A percentile compares a stretch with the other conserved stretches of the same genome.
Conservation (phyloP, 35 echinoderm and acorn worm genomes). For the Heliocidaris erythrogramma region DNA sequence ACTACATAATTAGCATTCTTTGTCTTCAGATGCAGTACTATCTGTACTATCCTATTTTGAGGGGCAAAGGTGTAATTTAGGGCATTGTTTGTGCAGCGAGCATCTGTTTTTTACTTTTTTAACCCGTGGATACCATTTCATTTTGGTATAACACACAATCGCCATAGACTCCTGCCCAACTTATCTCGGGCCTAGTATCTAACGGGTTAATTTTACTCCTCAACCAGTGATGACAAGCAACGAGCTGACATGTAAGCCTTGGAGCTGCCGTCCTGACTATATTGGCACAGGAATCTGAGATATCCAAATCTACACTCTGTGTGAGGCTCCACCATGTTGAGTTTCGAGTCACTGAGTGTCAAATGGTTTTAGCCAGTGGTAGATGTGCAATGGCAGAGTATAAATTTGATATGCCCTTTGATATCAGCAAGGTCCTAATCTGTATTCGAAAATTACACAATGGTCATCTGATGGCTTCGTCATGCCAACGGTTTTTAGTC, state of each 20-base stretch:
- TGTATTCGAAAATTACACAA: background rate
- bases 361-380: background rate
- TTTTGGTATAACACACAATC: no score
- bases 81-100: background rate
- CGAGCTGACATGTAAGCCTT: background rate
- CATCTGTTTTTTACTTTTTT: background rate
- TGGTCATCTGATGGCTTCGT: background rate
- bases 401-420: background rate
- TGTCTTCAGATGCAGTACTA: background rate
- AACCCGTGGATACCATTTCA: no score
- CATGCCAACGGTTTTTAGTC: background rate
- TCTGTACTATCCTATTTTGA: background rate
- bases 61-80: background rate
- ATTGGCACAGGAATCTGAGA: background rate
- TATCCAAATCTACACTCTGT: background rate
- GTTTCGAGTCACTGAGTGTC: background rate
- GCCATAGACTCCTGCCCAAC: no score
- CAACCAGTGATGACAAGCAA: background rate
- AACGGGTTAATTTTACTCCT: background rate
- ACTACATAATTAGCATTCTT: background rate
- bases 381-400: background rate
- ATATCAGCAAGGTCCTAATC: background rate
- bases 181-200: no score
- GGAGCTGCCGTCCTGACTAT: no score
- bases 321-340: background rate